A percentile compares a stretch with the other conserved stretches of the same genome.
These are phyloP conservation scores for Lepus townsendii DNA, from an alignment of 2,797 vertebrate species.

Conservation along the genomic window DNA sequence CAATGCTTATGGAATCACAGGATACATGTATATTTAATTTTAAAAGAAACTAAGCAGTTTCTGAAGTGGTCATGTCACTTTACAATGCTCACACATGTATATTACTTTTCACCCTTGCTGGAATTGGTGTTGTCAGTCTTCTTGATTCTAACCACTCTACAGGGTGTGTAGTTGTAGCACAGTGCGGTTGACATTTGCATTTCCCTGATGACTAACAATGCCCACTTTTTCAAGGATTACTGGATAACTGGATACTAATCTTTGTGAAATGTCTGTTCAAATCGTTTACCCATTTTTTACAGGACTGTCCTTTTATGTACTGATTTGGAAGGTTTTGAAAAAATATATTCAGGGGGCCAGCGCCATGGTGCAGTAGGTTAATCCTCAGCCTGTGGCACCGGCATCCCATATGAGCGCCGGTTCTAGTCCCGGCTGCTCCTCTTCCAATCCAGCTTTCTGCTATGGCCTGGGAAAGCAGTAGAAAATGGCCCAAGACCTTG, in stretches of 20 bases:
- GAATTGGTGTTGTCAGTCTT: not conserved
- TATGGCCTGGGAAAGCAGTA: too few relatives aligned
- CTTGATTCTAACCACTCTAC: not conserved
- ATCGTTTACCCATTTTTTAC: not conserved
- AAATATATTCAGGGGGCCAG: not conserved
- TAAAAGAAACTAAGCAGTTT: not conserved
- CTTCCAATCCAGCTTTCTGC: too few relatives aligned
- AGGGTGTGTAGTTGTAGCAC: not conserved
- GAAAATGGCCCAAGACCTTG: too few relatives aligned
- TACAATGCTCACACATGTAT: not conserved
- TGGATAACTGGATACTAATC: not conserved
- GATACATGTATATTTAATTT: not conserved
- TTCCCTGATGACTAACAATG: not conserved
- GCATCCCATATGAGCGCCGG: too few relatives aligned
- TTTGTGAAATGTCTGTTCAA: not conserved
- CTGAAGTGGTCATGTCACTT: not conserved
- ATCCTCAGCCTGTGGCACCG: too few relatives aligned
- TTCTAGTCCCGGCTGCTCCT: too few relatives aligned
- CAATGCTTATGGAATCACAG: not conserved
- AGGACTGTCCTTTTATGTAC: not conserved
- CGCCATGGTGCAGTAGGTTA: too few relatives aligned
- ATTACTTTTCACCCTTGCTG: not conserved
- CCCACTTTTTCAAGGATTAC: not conserved
- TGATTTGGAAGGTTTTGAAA: not conserved
- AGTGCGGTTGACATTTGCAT: not conserved